Percentiles rank a stretch among this genome's conserved stretches.
phyloP scores from a whole-genome alignment of 2,888 invertebrate genomes.

The Acrobasis suavella region DNA sequence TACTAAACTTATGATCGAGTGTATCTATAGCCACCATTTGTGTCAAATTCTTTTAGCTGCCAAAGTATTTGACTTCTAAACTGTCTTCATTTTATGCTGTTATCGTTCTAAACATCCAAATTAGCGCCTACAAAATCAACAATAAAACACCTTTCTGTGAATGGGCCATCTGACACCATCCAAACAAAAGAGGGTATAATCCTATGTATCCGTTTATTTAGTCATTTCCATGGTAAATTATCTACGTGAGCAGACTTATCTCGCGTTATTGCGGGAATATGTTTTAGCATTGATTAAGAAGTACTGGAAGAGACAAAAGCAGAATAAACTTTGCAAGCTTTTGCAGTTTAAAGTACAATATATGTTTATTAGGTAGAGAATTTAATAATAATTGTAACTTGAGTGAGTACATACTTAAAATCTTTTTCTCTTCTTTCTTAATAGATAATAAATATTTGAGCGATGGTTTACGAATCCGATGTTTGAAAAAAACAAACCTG shows the following conservation, averaged over 20 bases:
- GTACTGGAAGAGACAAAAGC: neutral
- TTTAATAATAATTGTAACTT: no score
- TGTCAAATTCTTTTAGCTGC: no score
- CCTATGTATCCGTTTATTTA: slow-evolving; percentile 59
- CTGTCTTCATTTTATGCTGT: neutral
- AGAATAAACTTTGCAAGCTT: no score
- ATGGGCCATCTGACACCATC: slow-evolving; percentile 17
- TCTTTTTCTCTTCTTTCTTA: no score
- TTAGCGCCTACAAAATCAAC: slow-evolving; percentile 22
- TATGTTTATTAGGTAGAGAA: no score
- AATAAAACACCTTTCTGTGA: slow-evolving; percentile 21
- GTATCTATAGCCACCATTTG: no score
- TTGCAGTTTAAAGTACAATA: no score
- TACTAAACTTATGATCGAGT: no score
- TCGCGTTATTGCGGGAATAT: slow-evolving; percentile 28
- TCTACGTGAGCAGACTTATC: slow-evolving; percentile 53
- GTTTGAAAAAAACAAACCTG: no score
- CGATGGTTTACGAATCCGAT: no score
- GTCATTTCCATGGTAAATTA: slow-evolving; percentile 58
- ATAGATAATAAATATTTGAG: no score
- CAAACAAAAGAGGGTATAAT: slow-evolving; percentile 39
- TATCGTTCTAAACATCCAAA: slow-evolving; percentile 18
- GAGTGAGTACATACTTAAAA: no score
- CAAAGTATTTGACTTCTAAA: neutral
- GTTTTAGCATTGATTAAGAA: neutral